A percentile compares a stretch with the other conserved stretches of the same genome.
Conservation (phyloP, 2,888 invertebrate species). For the Diarsia rubi region DNA sequence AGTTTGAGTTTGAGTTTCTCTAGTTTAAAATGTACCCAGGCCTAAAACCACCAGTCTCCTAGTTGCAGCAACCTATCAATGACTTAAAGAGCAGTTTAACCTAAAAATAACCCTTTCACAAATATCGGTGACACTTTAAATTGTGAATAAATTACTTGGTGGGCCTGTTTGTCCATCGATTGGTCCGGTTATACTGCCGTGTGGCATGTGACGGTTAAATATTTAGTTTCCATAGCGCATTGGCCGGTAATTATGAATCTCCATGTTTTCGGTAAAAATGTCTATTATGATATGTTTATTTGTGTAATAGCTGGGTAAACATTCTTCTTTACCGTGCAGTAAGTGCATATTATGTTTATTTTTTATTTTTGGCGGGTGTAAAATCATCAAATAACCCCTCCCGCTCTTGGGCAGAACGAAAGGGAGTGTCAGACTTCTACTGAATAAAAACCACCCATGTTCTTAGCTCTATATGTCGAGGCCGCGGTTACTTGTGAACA, state of each 20-base stretch:
- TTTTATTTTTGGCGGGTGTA: too few species aligned
- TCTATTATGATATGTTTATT: neutral
- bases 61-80: neutral
- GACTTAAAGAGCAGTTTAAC: slow-evolving; percentile 7
- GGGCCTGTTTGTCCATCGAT: slow-evolving; percentile 13
- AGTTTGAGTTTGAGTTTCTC: too few species aligned
- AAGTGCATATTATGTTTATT: too few species aligned
- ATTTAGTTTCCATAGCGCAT: slow-evolving; percentile 12
- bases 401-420: too few species aligned
- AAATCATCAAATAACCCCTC: too few species aligned
- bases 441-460: too few species aligned
- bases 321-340: too few species aligned
- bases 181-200: slow-evolving; percentile 10
- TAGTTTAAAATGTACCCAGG: neutral
- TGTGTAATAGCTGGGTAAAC: too few species aligned
- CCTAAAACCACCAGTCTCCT: neutral
- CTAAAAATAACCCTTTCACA: slow-evolving; percentile 10
- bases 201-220: neutral
- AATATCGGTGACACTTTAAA: slow-evolving; percentile 10
- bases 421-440: too few species aligned
- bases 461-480: too few species aligned
- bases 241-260: neutral
- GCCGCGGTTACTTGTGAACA: too few species aligned
- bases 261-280: neutral
- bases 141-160: slow-evolving; percentile 25